phyloP scores from a whole-genome alignment of 2,113 vertebrate species.

The Pteruthius melanotis region DNA sequence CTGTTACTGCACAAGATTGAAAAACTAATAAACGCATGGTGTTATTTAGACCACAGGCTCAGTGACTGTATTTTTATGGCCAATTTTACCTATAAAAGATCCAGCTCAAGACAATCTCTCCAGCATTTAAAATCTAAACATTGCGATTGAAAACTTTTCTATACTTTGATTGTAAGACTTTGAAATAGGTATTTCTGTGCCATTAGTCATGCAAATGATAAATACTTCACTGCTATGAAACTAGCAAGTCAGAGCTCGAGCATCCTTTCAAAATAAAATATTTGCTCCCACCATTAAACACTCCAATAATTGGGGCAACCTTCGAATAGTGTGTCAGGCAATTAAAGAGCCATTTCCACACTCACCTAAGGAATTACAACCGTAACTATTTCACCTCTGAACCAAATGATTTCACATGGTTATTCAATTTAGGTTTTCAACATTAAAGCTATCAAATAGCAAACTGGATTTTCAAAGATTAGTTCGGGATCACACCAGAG shows the following conservation, averaged over 20 bases:
- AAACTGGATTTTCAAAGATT: slow-evolving; percentile 72
- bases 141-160: slow-evolving; percentile 62
- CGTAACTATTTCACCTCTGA: slow-evolving; percentile 68
- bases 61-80: slow-evolving; percentile 70
- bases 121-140: slow-evolving; percentile 62
- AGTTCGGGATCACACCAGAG: slow-evolving; percentile 71
- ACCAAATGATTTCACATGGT: slow-evolving; percentile 65
- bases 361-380: slow-evolving; percentile 63
- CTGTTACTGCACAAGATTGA: slow-evolving; percentile 72
- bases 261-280: slow-evolving; percentile 75
- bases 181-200: slow-evolving; percentile 74
- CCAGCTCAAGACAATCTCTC: slow-evolving; percentile 57
- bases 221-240: slow-evolving; percentile 72
- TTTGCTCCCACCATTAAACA: slow-evolving; percentile 66
- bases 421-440: slow-evolving; percentile 61
- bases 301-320: slow-evolving; percentile 71
- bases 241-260: slow-evolving; percentile 72
- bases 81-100: slow-evolving; percentile 63
- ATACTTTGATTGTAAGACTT: slow-evolving; percentile 71
- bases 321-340: slow-evolving; percentile 64
- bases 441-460: slow-evolving; percentile 72
- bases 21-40: slow-evolving; percentile 62
- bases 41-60: slow-evolving; percentile 64
- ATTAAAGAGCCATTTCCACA: slow-evolving; percentile 62
- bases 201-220: slow-evolving; percentile 81